These are phyloP conservation scores for Hermaeophaga mercurialis DNA, from an alignment of 2,888 invertebrate genomes.

Conservation along the genomic window DNA sequence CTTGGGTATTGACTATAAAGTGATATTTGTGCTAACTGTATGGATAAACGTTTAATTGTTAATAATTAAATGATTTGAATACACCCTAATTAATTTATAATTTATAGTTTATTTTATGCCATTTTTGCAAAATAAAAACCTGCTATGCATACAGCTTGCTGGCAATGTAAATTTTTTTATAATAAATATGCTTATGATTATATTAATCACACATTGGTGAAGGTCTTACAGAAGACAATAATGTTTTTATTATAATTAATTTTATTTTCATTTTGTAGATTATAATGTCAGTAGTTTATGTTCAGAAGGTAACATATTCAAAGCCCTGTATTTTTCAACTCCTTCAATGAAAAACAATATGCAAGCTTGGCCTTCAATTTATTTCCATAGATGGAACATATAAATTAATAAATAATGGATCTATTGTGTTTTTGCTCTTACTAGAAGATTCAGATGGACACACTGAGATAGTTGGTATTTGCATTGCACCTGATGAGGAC, in stretches of 20 bases:
- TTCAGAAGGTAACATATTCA: neutral
- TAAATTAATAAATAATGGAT: neutral
- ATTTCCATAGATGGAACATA: neutral
- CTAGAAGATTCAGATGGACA: too few relatives aligned
- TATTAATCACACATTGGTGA: neutral
- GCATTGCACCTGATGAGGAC: neutral
- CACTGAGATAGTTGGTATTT: neutral
- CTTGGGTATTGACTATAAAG: too few relatives aligned
- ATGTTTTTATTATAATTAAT: neutral
- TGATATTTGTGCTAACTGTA: too few relatives aligned
- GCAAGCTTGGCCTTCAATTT: neutral
- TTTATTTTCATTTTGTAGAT: neutral
- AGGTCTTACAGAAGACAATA: neutral
- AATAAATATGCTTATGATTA: too few relatives aligned
- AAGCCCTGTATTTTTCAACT: neutral
- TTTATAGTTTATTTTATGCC: too few relatives aligned
- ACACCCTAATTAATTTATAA: too few relatives aligned
- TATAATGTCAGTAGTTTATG: neutral
- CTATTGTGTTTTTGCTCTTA: neutral
- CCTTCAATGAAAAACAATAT: conserved; percentile 1
- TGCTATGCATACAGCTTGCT: too few relatives aligned
- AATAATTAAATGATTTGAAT: too few relatives aligned
- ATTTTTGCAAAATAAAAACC: too few relatives aligned
- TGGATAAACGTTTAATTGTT: too few relatives aligned
- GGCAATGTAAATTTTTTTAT: too few relatives aligned